phyloP scores from a whole-genome alignment of 2,888 invertebrate species.

The Pandemis heparana region DNA sequence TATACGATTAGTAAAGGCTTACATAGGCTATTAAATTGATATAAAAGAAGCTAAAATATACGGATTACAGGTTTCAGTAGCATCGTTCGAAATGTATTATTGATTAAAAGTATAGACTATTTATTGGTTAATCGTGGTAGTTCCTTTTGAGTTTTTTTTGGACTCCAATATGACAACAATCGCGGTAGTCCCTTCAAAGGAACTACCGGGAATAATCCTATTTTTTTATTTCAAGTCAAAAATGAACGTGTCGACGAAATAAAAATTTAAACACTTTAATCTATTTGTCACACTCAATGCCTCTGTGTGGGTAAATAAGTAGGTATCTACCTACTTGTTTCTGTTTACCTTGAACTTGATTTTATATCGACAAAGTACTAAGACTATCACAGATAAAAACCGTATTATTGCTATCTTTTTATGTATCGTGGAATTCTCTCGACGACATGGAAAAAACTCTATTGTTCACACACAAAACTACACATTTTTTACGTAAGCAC shows the following conservation, averaged over 20 bases:
- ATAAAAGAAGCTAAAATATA: neutral
- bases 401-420: constrained; percentile 57
- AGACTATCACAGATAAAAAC: constrained; percentile 41
- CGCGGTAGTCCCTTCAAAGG: too few species aligned
- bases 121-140: too few species aligned
- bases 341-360: constrained; percentile 37
- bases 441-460: constrained; percentile 52
- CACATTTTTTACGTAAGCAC: constrained; percentile 38
- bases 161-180: neutral
- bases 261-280: neutral
- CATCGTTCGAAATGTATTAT: neutral
- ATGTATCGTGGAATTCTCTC: constrained; percentile 55
- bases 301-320: constrained; percentile 1
- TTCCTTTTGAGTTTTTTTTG: neutral
- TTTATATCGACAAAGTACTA: constrained; percentile 26
- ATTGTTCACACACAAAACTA: constrained; percentile 38
- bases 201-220: too few species aligned
- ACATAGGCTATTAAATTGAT: neutral
- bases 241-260: neutral
- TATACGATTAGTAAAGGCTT: neutral
- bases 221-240: neutral
- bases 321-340: constrained; percentile 16
- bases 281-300: constrained; percentile 15
- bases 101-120: too few species aligned
- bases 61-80: neutral